phyloP scores from a whole-genome alignment of 1,140 invertebrate species.

The Drosophila carrolli region DNA sequence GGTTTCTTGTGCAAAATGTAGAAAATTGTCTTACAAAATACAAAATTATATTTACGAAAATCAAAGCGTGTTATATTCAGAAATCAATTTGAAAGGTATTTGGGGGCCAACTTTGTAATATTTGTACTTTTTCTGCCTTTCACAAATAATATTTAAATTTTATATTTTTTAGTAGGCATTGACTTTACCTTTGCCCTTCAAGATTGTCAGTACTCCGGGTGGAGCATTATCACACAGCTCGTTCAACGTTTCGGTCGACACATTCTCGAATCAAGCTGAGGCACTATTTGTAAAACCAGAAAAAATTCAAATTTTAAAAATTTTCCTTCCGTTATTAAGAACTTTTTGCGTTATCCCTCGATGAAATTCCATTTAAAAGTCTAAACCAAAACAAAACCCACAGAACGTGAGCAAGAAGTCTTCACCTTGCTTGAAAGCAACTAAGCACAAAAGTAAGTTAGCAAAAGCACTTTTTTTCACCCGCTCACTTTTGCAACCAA shows the following conservation, averaged over 20 bases:
- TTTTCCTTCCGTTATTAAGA: neutral
- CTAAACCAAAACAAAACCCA: neutral
- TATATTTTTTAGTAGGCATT: slow-evolving; percentile 8
- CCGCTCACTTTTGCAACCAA: neutral
- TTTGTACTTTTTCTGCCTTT: no score
- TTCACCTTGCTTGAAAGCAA: neutral
- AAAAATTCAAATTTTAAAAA: slow-evolving; percentile 45
- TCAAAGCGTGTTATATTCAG: no score
- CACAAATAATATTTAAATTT: neutral
- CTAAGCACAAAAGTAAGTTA: neutral
- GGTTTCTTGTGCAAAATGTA: neutral
- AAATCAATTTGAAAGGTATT: neutral
- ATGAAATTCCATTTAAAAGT: neutral
- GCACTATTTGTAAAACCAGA: slow-evolving; percentile 20
- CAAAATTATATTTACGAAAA: no score
- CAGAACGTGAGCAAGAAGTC: neutral
- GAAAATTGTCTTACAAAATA: neutral
- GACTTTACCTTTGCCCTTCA: neutral
- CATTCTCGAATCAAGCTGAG: slow-evolving; percentile 38
- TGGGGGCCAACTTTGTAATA: neutral
- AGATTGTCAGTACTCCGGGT: neutral
- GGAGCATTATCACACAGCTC: slow-evolving; percentile 45
- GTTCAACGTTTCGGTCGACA: slow-evolving; percentile 68
- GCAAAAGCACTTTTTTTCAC: neutral
- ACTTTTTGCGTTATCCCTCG: neutral